A percentile compares a stretch with the other conserved stretches of the same genome.
These are phyloP conservation scores for Gandaritis pyraliata DNA, from an alignment of 2,888 invertebrate species.

Conservation along the genomic window DNA sequence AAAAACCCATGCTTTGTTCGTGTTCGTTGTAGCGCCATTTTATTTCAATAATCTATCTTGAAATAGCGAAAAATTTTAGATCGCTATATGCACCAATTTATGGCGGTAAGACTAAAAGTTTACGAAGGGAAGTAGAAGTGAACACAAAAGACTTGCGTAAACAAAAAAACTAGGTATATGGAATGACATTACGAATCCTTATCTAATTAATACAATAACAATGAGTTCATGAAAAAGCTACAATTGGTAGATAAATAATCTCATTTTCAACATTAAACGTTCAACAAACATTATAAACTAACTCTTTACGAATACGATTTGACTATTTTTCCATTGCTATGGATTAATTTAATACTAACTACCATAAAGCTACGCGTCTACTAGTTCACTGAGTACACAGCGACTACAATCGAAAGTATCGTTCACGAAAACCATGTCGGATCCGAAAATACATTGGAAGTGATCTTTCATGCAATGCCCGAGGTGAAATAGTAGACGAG, in stretches of 20 bases:
- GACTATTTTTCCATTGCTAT: not conserved
- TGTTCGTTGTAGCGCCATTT: no score
- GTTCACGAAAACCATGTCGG: no score
- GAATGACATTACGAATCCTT: not conserved
- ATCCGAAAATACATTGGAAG: no score
- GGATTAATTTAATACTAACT: not conserved
- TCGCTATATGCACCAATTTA: no score
- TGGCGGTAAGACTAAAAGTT: no score
- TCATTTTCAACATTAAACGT: constrained; percentile 30
- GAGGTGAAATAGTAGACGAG: not conserved
- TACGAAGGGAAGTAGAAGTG: not conserved
- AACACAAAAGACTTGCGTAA: not conserved
- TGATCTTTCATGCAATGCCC: not conserved
- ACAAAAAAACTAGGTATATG: no score
- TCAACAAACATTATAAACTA: constrained; percentile 11
- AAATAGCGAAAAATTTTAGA: no score
- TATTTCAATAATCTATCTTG: no score
- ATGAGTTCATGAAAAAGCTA: constrained; percentile 43
- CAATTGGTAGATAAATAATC: constrained; percentile 35
- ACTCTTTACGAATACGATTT: constrained; percentile 9
- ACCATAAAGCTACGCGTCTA: no score
- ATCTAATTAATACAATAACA: constrained; percentile 16
- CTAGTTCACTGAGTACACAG: no score
- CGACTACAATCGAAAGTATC: no score
- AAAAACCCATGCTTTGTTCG: no score